Conservation (phyloP, 2,888 invertebrate species). For the Imbricaverruca yamaguchii region DNA sequence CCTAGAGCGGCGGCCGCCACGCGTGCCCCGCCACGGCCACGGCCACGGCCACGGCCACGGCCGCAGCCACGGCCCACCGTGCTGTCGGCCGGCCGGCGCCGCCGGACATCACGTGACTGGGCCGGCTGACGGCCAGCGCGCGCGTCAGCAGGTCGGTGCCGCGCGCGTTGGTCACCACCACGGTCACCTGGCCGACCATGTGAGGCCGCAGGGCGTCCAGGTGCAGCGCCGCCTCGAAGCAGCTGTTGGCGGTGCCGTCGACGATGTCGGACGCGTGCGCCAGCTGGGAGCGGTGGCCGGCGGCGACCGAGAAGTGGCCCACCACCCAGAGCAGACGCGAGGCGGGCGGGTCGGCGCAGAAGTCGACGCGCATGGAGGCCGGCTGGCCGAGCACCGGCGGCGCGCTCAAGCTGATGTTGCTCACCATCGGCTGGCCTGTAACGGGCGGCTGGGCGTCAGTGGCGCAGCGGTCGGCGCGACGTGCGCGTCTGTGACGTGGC, state of each 20-base stretch:
- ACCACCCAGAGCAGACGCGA: background rate
- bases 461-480: too few relatives aligned
- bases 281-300: background rate
- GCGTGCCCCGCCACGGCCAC: too few relatives aligned
- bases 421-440: background rate
- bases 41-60: too few relatives aligned
- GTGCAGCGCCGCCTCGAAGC: background rate
- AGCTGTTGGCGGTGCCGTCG: background rate
- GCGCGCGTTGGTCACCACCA: background rate
- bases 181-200: background rate
- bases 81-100: background rate
- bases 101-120: background rate
- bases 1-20: too few relatives aligned
- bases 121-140: background rate
- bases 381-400: constrained; percentile 3
- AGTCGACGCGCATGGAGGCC: background rate
- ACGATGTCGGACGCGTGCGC: background rate
- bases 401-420: background rate
- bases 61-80: too few relatives aligned
- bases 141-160: background rate
- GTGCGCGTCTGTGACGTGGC: too few relatives aligned
- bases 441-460: background rate
- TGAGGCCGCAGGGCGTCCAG: background rate
- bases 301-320: background rate
- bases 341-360: constrained; percentile 6